phyloP scores from a whole-genome alignment of 2,113 vertebrate species.

The Oryzias javanicus region DNA sequence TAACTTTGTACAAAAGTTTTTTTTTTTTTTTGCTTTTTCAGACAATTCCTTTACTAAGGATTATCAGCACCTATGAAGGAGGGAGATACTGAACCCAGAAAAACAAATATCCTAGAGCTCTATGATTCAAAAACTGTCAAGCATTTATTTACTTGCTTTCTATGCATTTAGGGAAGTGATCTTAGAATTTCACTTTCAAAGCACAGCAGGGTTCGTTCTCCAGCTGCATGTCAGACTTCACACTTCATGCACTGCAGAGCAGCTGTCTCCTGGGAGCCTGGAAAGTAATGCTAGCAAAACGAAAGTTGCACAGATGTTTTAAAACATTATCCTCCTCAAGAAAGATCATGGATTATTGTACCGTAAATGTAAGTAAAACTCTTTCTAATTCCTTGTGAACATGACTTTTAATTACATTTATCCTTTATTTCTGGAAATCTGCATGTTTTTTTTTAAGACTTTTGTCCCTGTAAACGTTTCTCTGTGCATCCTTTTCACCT shows the following conservation, averaged over 20 bases:
- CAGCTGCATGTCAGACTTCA: conserved; percentile 16
- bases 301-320: conserved; percentile 9
- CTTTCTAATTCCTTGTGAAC: neutral
- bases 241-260: conserved; percentile 4
- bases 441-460: conserved; percentile 33
- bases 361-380: neutral
- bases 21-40: too few species aligned
- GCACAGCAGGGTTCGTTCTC: conserved; percentile 26
- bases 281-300: neutral
- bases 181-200: conserved; percentile 20
- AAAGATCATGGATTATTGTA: neutral
- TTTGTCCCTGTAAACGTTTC: conserved; percentile 29
- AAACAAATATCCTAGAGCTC: too few species aligned
- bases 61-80: too few species aligned
- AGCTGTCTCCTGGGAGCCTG: neutral
- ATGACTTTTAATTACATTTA: neutral
- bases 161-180: conserved; percentile 17
- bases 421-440: conserved; percentile 16
- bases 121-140: too few species aligned
- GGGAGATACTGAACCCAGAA: too few species aligned
- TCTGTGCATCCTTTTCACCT: conserved; percentile 44
- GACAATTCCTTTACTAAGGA: too few species aligned
- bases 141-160: too few species aligned
- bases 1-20: too few species aligned
- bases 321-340: conserved; percentile 4